Percentiles rank a stretch among this genome's conserved stretches.
Evolutionary conservation across 1,140 invertebrate species (phyloP).

Genomic region (Drosophila leontia): DNA sequence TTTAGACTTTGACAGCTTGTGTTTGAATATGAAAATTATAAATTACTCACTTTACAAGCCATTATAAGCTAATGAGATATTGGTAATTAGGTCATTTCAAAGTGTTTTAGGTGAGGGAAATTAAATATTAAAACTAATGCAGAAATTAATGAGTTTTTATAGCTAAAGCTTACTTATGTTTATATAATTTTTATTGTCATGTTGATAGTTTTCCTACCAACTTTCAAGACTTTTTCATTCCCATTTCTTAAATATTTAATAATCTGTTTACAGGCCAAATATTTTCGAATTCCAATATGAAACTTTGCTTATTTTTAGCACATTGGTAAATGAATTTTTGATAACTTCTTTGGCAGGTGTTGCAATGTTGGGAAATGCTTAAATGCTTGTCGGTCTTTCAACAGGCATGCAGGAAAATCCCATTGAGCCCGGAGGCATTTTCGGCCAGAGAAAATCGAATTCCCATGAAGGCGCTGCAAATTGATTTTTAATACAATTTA

Average conservation of each 20-base stretch:
- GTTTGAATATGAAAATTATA: slow-evolving; percentile 1
- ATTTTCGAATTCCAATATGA: slow-evolving; percentile 16
- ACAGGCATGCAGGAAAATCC: slow-evolving; percentile 12
- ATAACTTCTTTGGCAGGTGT: slow-evolving; percentile 9
- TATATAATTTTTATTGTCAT: neutral
- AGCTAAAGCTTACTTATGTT: neutral
- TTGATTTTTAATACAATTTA: slow-evolving; percentile 59
- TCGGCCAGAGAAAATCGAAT: slow-evolving; percentile 39
- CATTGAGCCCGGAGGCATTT: slow-evolving; percentile 32
- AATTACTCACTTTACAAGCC: neutral
- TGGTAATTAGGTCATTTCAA: slow-evolving; percentile 6
- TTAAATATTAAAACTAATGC: slow-evolving; percentile 7
- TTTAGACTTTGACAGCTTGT: slow-evolving; percentile 39
- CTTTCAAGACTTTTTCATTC: neutral
- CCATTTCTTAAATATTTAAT: slow-evolving; percentile 9
- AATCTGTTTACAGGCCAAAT: slow-evolving; percentile 12
- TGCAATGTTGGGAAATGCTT: slow-evolving; percentile 3
- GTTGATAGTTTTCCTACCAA: neutral
- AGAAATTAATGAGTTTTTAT: neutral
- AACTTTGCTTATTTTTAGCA: slow-evolving; percentile 11
- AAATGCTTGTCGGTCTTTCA: slow-evolving; percentile 12
- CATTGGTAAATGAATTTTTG: slow-evolving; percentile 16
- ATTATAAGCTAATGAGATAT: neutral
- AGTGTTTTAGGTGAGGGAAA: neutral
- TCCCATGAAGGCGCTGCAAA: slow-evolving; percentile 42